Evolutionary conservation across 2,797 vertebrate species (phyloP), one percentile per base, ranked within the genome.

Genomic region (Oryzias sinensis): DNA sequence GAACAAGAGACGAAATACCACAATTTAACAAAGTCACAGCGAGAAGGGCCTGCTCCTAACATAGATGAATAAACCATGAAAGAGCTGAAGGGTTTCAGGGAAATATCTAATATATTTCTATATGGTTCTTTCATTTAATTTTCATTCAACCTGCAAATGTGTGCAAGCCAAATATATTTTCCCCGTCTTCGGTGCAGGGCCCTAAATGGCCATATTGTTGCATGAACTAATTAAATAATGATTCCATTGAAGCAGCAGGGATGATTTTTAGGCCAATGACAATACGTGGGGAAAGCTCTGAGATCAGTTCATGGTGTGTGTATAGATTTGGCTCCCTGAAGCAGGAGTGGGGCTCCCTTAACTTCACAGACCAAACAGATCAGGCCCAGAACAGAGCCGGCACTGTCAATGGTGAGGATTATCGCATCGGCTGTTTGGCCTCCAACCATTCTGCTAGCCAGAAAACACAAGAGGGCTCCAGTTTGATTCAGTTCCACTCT

Each of bases 401-500:
- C 74, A 72, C 78, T 85, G 80, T 84, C 87, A 86, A 86, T 85
- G 77, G 82, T 59, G 69, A 74, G 86, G 86, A 88, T 89, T 87
- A 87, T 86, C 68, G 76, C 66, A 87, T 76, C 76, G 83, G 84
- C 79, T 81, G 83, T 88, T 87, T 85, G 80, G 86, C 84, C 87
- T 77, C 81, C 74, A 80, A 89, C 77, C 84, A 85, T 88, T 86
- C 83, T 72, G 73, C 77, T 77, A 62, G 72, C 80, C 73, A 81
- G 84, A 82, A 89, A 82, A 89, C 82, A 87, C 82, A 86, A 88
- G 84, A 83, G 83, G 82, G 80, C 85, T 87, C 77, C 72, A 62
- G 80, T 80, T 84, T 87, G 82, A 88, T 77, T 86, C 84, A 83
- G 81, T 76, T 76, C 77, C 79, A 75, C 80, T 80, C 76, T 81